Conservation (phyloP, 2,797 vertebrate species). For the Nyctalus aviator region DNA sequence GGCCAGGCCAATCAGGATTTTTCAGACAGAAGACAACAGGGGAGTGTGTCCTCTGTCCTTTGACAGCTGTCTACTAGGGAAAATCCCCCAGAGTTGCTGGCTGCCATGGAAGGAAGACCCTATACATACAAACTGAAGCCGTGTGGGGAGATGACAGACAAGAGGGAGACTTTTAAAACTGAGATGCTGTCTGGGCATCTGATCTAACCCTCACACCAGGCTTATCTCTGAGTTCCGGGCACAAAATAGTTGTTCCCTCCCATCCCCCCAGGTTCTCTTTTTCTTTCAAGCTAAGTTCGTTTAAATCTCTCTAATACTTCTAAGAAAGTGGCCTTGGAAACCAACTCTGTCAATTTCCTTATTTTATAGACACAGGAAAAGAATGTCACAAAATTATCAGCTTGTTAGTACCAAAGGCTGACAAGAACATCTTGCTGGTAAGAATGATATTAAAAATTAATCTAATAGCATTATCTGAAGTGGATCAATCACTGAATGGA, state of each 20-base stretch:
- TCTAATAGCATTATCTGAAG: background rate
- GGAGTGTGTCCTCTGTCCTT: background rate
- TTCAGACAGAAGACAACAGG: background rate
- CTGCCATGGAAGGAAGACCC: background rate
- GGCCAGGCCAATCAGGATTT: background rate
- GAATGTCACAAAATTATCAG: background rate
- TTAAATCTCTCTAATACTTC: background rate
- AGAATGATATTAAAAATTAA: background rate
- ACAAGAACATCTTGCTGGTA: background rate
- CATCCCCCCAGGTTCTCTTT: rapidly evolving
- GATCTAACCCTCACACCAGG: background rate
- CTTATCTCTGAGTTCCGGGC: background rate
- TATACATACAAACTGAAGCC: background rate
- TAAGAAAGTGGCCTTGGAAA: background rate
- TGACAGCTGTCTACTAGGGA: background rate
- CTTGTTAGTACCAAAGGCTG: background rate
- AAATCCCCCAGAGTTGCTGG: background rate
- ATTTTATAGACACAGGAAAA: background rate
- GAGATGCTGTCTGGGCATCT: background rate
- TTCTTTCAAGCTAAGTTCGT: background rate
- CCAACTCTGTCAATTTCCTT: background rate
- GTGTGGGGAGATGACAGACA: background rate
- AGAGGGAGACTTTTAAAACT: background rate
- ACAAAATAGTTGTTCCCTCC: background rate
- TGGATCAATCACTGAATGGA: background rate